Conservation (phyloP, 2,888 invertebrate species). For the Malacosoma neustria region DNA sequence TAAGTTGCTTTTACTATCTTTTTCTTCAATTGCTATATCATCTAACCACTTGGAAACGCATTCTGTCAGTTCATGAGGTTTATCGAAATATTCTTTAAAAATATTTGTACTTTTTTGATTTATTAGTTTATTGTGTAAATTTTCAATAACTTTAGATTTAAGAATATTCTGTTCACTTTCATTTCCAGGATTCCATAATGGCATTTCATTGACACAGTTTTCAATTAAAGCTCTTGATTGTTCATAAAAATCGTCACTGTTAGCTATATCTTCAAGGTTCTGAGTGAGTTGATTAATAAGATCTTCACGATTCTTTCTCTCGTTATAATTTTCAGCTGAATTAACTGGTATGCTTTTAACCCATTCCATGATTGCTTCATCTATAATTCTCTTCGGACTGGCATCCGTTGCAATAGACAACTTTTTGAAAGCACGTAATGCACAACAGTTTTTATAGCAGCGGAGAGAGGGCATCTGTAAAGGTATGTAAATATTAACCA, state of each 20-base stretch:
- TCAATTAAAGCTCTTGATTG: constrained; percentile 18
- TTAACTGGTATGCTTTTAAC: constrained; percentile 26
- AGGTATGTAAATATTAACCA: too few relatives aligned
- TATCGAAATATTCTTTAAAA: too few relatives aligned
- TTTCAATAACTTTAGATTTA: constrained; percentile 20
- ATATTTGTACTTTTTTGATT: constrained; percentile 12
- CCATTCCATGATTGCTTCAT: constrained; percentile 25
- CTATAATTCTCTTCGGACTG: constrained; percentile 6
- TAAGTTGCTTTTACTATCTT: constrained; percentile 7
- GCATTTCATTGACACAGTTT: constrained; percentile 21
- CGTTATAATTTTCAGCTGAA: constrained; percentile 16
- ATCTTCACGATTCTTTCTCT: constrained; percentile 17
- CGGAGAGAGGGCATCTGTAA: neutral
- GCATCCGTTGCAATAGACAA: neutral
- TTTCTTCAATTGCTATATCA: constrained; percentile 13
- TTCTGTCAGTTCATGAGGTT: constrained; percentile 14
- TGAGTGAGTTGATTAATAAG: constrained; percentile 17
- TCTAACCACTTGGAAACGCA: constrained; percentile 16
- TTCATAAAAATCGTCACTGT: constrained; percentile 16
- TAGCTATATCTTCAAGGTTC: constrained; percentile 15
- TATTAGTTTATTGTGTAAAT: constrained; percentile 17
- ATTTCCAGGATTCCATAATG: constrained; percentile 30
- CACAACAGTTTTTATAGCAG: neutral
- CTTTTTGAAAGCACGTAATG: neutral
- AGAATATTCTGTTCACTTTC: constrained; percentile 19